Base-by-base conservation (phyloP, 2,113 vertebrate genomes). In the Podiceps cristatus region DNA sequence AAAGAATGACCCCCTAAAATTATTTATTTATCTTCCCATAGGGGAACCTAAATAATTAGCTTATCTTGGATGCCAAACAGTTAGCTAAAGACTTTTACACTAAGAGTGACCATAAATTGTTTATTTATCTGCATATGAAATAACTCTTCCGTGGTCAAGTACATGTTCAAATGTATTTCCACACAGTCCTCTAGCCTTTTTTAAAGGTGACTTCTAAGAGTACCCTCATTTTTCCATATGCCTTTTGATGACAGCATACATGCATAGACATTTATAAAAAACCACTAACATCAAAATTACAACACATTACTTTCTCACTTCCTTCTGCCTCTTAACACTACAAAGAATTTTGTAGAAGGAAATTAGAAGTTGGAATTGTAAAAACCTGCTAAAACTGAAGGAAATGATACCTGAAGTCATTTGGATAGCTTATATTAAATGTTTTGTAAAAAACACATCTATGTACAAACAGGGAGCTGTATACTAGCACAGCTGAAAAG, bases 1-100 rank as follows among this genome's bases (percentile, higher is more conserved):
- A 60, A 81, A 71, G 55, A 85, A 82, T 59, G 55, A 88, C 29
- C 18, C 68, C 59, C 13, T 50, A 71, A 86, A 92, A 86, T 52
- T 55, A 53, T 73, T 95, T 89, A 13, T 91, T 95, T 78, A 40
- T 11, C 17, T 87, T 81, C 55, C 47, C 7, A 23, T 29, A 71
- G 19, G 74, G 42, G 29, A 87, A 59, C 7, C 31, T 66, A 74
- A 90, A 80, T 68, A 92, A 82, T 58, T 88, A 88, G 31, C 35
- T 83, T 49, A 62, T 84, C 53, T 94, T 50, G 22, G 37, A 84
- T 74, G 25, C 25, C 67, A 88, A 95, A 86, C 67, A 80, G 42
- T 74, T 83, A 80, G 49, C 37, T 95, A 42, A 91, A 89, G 35
- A 73, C 56, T 88, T n/a, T 56, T 58, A 52, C 47, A 50, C 24